phyloP scores from a whole-genome alignment of 2,888 invertebrate genomes.

The Platerodrilus igneus region DNA sequence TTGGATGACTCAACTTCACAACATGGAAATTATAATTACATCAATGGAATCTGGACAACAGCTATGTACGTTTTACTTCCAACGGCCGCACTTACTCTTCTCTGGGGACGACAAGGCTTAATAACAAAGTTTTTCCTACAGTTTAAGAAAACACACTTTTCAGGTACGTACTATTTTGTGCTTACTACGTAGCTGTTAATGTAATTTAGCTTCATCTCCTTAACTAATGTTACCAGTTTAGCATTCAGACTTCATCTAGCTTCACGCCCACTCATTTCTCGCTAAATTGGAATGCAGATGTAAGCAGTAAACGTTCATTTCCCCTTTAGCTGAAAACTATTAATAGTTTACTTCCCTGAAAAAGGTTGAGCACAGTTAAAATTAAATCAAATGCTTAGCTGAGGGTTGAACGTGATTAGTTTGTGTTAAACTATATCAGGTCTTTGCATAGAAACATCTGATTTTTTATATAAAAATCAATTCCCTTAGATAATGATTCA shows the following conservation, averaged over 20 bases:
- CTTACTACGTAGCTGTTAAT: background rate
- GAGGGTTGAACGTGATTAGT: too few species aligned
- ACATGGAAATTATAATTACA: constrained; percentile 8
- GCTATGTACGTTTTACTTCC: constrained; percentile 56
- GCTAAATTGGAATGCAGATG: constrained; percentile 16
- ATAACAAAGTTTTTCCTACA: constrained; percentile 52
- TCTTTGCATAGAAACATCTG: too few species aligned
- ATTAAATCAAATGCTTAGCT: too few species aligned
- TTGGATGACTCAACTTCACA: constrained; percentile 11
- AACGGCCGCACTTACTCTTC: constrained; percentile 53
- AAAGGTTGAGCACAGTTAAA: too few species aligned
- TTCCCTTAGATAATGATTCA: too few species aligned
- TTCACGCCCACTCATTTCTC: constrained; percentile 17
- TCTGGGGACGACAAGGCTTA: constrained; percentile 56
- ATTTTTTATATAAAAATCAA: too few species aligned
- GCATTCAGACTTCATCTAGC: too few species aligned
- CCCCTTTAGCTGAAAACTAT: constrained; percentile 15
- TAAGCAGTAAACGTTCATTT: constrained; percentile 12
- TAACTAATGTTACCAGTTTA: too few species aligned
- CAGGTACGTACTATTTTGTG: constrained; percentile 53
- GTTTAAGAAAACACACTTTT: constrained; percentile 53
- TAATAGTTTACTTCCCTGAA: too few species aligned
- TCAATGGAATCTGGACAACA: constrained; percentile 13
- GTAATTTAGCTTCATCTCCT: background rate
- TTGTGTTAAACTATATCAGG: too few species aligned